Evolutionary conservation across 2,888 invertebrate genomes (phyloP).

Genomic region (Dendrolimus houi): DNA sequence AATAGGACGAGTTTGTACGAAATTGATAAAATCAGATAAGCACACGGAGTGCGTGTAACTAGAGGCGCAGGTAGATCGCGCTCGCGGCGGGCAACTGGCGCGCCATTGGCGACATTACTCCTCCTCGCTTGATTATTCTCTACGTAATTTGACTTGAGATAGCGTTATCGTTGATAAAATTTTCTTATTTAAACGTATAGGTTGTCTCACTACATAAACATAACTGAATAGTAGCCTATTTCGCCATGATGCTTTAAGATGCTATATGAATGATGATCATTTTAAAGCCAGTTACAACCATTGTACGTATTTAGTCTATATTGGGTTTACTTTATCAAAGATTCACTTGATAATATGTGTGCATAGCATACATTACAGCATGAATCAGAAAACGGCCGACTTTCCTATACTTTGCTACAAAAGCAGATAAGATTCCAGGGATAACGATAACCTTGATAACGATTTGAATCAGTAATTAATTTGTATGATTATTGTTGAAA

Average conservation of each 20-base stretch:
- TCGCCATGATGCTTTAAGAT: neutral
- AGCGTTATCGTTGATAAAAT: conserved; percentile 68
- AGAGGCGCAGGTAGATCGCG: conserved; percentile 49
- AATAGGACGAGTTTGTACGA: conserved; percentile 39
- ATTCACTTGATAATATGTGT: neutral
- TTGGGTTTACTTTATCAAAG: conserved; percentile 4
- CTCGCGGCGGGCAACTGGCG: conserved; percentile 43
- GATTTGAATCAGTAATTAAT: conserved; percentile 31
- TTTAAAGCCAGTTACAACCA: neutral
- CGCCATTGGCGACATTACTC: conserved; percentile 35
- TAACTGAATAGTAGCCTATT: no score
- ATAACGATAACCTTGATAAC: conserved; percentile 29
- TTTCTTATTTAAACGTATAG: conserved; percentile 28
- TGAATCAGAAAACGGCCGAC: neutral
- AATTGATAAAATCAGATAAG: conserved; percentile 55
- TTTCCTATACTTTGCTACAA: conserved; percentile 8
- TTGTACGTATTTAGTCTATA: neutral
- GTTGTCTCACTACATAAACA: conserved; percentile 2
- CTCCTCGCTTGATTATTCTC: conserved; percentile 50
- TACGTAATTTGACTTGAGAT: conserved; percentile 66
- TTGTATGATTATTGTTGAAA: conserved; percentile 6
- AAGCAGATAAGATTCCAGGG: conserved; percentile 35
- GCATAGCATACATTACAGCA: neutral
- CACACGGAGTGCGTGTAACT: conserved; percentile 31
- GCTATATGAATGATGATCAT: neutral